Conservation (phyloP, 2,888 invertebrate species). For the Abrostola triplasia region DNA sequence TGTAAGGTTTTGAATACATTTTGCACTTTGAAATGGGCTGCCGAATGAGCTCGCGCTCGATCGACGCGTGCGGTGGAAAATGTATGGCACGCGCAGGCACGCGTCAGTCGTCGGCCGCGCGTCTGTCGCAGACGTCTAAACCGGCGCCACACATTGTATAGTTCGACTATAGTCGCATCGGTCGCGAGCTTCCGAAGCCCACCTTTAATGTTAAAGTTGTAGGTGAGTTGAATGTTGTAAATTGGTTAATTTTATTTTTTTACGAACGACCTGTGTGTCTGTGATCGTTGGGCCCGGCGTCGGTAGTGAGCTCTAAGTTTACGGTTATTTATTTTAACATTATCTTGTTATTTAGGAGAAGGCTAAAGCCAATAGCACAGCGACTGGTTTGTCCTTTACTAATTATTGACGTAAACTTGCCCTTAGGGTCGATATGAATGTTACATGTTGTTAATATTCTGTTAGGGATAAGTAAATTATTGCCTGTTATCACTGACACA, state of each 20-base stretch:
- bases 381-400: slow-evolving; percentile 1
- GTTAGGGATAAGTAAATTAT: slow-evolving; percentile 44
- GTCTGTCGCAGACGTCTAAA: too few relatives aligned
- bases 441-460: slow-evolving; percentile 27
- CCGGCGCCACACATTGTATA: too few relatives aligned
- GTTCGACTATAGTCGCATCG: too few relatives aligned
- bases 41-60: too few relatives aligned
- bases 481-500: too few relatives aligned
- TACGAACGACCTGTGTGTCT: slow-evolving; percentile 63
- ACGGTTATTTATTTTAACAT: slow-evolving; percentile 36
- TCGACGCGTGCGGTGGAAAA: too few relatives aligned
- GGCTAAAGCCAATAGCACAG: background rate
- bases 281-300: slow-evolving; percentile 62
- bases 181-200: too few relatives aligned
- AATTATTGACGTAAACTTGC: slow-evolving; percentile 4
- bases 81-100: too few relatives aligned
- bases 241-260: slow-evolving; percentile 75
- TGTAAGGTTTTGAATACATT: slow-evolving; percentile 65
- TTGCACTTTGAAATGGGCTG: slow-evolving; percentile 59
- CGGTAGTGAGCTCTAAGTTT: slow-evolving; percentile 49
- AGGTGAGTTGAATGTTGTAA: slow-evolving; percentile 66
- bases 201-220: slow-evolving; percentile 62
- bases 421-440: slow-evolving; percentile 19
- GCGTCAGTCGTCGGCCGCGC: too few relatives aligned
- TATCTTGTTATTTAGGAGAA: slow-evolving; percentile 8